Evolutionary conservation across 2,113 vertebrate genomes (phyloP).

Genomic region (Octodon degus): DNA sequence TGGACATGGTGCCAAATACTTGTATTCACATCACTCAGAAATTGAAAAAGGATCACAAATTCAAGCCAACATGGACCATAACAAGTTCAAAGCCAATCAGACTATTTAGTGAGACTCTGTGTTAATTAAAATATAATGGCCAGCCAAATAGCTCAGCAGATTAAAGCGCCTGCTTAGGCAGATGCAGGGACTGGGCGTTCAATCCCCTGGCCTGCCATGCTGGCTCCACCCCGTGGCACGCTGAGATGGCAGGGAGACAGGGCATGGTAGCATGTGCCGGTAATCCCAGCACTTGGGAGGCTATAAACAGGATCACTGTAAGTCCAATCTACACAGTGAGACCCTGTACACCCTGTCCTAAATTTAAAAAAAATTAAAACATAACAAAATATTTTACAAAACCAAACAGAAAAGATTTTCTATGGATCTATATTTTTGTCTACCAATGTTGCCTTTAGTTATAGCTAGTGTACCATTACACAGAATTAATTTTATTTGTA

Average conservation of each 20-base stretch:
- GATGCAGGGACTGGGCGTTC: too few species aligned
- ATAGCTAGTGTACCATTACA: neutral
- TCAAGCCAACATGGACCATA: neutral
- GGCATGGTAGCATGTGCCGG: too few species aligned
- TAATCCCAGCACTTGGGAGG: too few species aligned
- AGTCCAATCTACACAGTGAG: too few species aligned
- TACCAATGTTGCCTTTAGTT: slow-evolving; percentile 7
- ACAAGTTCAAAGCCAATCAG: neutral
- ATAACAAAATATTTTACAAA: neutral
- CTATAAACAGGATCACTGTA: too few species aligned
- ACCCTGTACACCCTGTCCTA: too few species aligned
- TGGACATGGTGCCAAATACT: neutral
- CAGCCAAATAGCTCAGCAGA: too few species aligned
- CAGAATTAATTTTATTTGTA: slow-evolving; percentile 37
- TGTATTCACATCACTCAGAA: neutral
- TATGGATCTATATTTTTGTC: neutral
- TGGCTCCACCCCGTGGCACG: too few species aligned
- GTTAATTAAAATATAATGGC: neutral
- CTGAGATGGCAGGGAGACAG: too few species aligned
- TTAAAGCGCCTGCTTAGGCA: too few species aligned
- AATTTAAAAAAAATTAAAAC: too few species aligned
- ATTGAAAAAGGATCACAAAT: neutral
- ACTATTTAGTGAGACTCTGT: neutral
- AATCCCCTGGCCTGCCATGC: too few species aligned
- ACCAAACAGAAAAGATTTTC: neutral